Percentiles rank a stretch among this genome's conserved stretches.
phyloP scores from a whole-genome alignment of 2,888 invertebrate species.

The Ariolimax columbianus region DNA sequence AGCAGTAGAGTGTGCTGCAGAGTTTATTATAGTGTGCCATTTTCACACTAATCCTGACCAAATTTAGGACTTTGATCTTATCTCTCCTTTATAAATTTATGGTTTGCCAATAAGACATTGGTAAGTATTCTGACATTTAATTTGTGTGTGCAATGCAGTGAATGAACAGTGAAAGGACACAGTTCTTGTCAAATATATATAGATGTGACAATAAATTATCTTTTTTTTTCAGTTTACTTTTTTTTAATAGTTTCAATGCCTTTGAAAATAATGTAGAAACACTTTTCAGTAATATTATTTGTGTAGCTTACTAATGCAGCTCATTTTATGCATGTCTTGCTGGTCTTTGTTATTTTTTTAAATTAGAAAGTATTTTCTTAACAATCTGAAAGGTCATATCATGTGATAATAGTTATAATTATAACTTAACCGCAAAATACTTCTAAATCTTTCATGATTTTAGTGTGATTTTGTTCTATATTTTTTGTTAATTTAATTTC shows the following conservation, averaged over 20 bases:
- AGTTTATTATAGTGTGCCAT: not conserved
- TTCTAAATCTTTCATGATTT: too few species aligned
- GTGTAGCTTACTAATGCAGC: not conserved
- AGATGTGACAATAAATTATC: not conserved
- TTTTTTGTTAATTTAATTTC: too few species aligned
- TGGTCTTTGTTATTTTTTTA: not conserved
- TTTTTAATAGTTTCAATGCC: not conserved
- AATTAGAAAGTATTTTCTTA: not conserved
- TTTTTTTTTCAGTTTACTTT: not conserved
- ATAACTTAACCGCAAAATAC: too few species aligned
- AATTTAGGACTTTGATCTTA: constrained; percentile 2
- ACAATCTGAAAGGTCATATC: too few species aligned
- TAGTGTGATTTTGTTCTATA: too few species aligned
- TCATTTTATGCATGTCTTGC: not conserved
- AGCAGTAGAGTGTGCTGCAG: not conserved
- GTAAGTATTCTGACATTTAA: constrained; percentile 21
- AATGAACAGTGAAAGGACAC: not conserved
- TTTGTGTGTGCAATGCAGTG: constrained; percentile 11
- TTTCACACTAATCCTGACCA: constrained; percentile 10
- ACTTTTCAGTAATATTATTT: not conserved
- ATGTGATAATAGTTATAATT: too few species aligned
- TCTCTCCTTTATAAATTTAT: constrained; percentile 12
- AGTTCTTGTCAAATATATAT: not conserved
- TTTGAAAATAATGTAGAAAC: not conserved
- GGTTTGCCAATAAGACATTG: constrained; percentile 22